Evolutionary conservation across 2,888 invertebrate genomes (phyloP), one percentile per base, ranked within the genome.

Genomic region (Xestoiulus laeticollis): DNA sequence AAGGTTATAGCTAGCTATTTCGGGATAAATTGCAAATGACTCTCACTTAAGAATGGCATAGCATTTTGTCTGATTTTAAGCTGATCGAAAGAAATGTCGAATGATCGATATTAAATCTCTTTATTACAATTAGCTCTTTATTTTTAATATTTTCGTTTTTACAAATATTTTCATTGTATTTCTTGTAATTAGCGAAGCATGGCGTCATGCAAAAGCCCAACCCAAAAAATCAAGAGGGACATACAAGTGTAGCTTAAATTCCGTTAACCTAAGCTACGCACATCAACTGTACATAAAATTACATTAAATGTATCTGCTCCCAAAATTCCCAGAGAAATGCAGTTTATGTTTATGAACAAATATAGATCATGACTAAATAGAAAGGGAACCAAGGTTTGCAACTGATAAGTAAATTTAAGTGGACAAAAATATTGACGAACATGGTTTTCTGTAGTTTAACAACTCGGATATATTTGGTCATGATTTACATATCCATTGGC

Each of bases 141-240:
- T 78, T 78, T 53, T 30, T 78, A 78, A 78, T 32, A 78, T 32
- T 78, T 26, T 30, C 26, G 78, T 78, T 78, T 78, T 78, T 78
- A 78, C 78, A 78, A 78, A 78, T 78, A 78, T 78, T 78, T 78
- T 26, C 78, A 78, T 16, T 48, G 14, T 19, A 19, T 30, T 78
- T 78, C 30, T 78, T 32, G 14, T 78, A 30, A 32, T 78, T 78
- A 78, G 78, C 78, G 78, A 78, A 78, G 30, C 30, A 78, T 30
- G 78, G 78, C 26, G 78, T 32, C 78, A 78, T 78, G 78, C 78
- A 78, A 78, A 78, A 78, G 78, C 78, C 78, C 78, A 32, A 78
- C 78, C 78, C 78, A 78, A 30, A 32, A 30, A 78, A 78, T 26
- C 30, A 78, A 16, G 78, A 78, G 30, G 2, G 0, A 16, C 12